Percentiles rank a stretch among this genome's conserved stretches.
Evolutionary conservation across 2,888 invertebrate species (phyloP).

Genomic region (Mimachlamys varia): DNA sequence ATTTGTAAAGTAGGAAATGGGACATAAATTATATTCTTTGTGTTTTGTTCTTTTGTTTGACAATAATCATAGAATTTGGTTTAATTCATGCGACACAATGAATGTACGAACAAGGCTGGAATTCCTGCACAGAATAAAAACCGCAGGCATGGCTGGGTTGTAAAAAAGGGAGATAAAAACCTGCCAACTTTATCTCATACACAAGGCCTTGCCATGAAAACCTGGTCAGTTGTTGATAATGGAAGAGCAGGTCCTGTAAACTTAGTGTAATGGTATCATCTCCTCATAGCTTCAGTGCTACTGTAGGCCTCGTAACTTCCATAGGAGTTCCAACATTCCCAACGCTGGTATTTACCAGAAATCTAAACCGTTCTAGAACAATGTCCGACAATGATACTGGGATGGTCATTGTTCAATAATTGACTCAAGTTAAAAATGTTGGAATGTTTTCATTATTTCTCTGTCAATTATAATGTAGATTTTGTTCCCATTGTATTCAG

Average conservation of each 20-base stretch:
- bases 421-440: neutral
- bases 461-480: neutral
- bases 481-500: neutral
- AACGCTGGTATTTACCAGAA: neutral
- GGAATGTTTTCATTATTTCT: conserved; percentile 3
- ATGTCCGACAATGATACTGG: neutral
- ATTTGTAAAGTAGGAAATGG: neutral
- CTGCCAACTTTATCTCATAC: neutral
- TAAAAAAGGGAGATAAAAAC: conserved; percentile 1
- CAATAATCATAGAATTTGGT: neutral
- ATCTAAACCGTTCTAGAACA: neutral
- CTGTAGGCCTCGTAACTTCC: neutral
- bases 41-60: neutral
- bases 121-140: neutral
- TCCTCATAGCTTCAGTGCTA: neutral
- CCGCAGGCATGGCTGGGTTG: neutral
- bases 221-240: conserved; percentile 3
- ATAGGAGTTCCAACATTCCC: conserved; percentile 25
- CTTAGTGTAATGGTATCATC: neutral
- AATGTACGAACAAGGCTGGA: neutral
- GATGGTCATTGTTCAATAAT: neutral
- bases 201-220: neutral
- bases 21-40: neutral
- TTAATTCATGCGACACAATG: neutral
- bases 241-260: neutral